Conservation (phyloP, 2,888 invertebrate species). For the Endomychus coccineus region DNA sequence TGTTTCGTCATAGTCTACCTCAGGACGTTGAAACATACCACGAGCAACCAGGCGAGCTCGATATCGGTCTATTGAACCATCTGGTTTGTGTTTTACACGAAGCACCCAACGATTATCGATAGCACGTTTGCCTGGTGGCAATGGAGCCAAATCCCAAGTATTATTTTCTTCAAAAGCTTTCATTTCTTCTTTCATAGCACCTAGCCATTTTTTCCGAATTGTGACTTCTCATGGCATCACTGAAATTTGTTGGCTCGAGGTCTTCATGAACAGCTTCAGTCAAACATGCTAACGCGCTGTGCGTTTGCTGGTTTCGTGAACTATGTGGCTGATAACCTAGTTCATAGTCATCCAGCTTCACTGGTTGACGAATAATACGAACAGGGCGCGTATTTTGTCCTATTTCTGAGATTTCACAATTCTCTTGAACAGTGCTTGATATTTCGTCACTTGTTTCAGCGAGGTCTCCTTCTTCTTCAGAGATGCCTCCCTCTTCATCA, state of each 20-base stretch:
- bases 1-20: constrained; percentile 30
- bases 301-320: constrained; percentile 1
- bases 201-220: constrained; percentile 18
- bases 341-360: constrained; percentile 8
- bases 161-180: constrained; percentile 20
- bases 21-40: constrained; percentile 24
- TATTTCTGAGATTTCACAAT: too few species aligned
- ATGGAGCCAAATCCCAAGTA: constrained; percentile 20
- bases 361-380: constrained; percentile 5
- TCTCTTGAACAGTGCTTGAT: too few species aligned
- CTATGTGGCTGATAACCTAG: constrained; percentile 6
- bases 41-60: constrained; percentile 29
- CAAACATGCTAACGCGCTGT: constrained; percentile 7
- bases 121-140: constrained; percentile 14
- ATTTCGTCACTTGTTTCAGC: too few species aligned
- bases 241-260: constrained; percentile 11
- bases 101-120: constrained; percentile 17
- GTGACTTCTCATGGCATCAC: constrained; percentile 17
- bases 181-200: constrained; percentile 21
- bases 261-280: constrained; percentile 7
- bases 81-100: constrained; percentile 18
- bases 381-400: too few species aligned
- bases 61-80: constrained; percentile 25
- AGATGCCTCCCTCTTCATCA: not conserved
- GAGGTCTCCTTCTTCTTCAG: constrained; percentile 2